Base-by-base conservation (phyloP, 2,797 vertebrate genomes). In the Leuciscus waleckii region DNA sequence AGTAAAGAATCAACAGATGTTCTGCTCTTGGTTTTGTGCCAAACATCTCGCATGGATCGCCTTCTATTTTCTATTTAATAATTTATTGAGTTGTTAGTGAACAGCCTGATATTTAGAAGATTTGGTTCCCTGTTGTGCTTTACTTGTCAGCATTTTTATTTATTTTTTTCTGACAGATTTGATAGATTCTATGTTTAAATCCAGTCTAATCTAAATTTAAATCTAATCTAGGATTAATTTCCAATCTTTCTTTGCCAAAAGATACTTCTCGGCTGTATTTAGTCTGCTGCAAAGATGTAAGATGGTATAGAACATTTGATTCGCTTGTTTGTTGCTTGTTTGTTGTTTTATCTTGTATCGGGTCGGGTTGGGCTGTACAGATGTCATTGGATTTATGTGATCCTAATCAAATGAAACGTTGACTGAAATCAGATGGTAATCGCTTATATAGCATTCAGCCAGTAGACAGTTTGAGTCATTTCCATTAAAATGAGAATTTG, bases 31-130 rank as follows among this genome's bases (percentile, higher is more conserved):
- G 84, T 88, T 87, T 87, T 87, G 73, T 85, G 87, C 90, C 84
- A 88, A 87, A 87, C 81, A 51, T 89, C 86, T 90, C 79, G 83
- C 79, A 87, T 85, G 87, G 91, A 90, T 74, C 82, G 88, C 88
- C 90, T 91, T 91, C 90, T 90, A 69, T 91, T 91, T 88, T 41
- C 74, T 89, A 92, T 91, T 90, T 80, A 87, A 89, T 92, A 88
- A 91, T 69, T 88, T 41, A 88, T 89, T 88, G 81, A 84, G 86
- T 85, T 84, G 51, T 85, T 78, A 87, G 65, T 89, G 87, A 89
- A 54, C 46, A 19, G n/a, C 63, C 37, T 26, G 49, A 65, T 32
- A 35, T 29, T 79, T 23, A 37, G 29, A 71, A 78, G 37, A 79
- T 58, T 76, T 82, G 82, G 58, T 46, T 79, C 73, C 5, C 65